phyloP scores from a whole-genome alignment of 2,113 vertebrate species.

The Crotalus horridus region DNA sequence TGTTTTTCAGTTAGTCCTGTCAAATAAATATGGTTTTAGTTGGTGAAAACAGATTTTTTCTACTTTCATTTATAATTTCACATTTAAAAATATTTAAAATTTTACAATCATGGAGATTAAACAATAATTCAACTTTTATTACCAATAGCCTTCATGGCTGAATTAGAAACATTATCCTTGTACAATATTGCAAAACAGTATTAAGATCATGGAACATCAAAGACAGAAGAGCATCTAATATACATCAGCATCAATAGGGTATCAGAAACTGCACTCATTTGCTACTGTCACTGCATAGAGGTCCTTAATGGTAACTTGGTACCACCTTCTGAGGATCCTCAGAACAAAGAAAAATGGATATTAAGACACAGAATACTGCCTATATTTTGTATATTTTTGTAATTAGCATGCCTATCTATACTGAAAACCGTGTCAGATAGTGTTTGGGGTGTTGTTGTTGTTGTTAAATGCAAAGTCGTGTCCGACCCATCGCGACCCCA shows the following conservation, averaged over 20 bases:
- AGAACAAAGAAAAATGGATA: neutral
- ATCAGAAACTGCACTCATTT: neutral
- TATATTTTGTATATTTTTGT: neutral
- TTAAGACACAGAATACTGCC: neutral
- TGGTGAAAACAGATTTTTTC: neutral
- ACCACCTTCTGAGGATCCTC: neutral
- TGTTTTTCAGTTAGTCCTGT: neutral
- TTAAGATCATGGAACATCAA: neutral
- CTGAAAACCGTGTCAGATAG: too few relatives aligned
- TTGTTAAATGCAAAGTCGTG: too few relatives aligned
- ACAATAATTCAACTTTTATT: neutral
- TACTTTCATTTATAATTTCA: neutral
- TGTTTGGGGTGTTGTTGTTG: too few relatives aligned
- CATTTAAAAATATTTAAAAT: neutral
- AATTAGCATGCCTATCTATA: neutral
- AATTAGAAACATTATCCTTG: neutral
- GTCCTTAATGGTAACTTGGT: neutral
- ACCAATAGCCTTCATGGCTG: neutral
- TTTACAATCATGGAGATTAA: neutral
- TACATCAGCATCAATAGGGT: neutral
- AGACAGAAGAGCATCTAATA: neutral
- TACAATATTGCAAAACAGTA: neutral
- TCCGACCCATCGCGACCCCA: too few relatives aligned
- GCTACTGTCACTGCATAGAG: too few relatives aligned
- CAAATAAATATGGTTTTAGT: neutral